These are phyloP conservation scores for Pterostichus niger DNA, from an alignment of 2,888 invertebrate genomes.

Conservation along the genomic window DNA sequence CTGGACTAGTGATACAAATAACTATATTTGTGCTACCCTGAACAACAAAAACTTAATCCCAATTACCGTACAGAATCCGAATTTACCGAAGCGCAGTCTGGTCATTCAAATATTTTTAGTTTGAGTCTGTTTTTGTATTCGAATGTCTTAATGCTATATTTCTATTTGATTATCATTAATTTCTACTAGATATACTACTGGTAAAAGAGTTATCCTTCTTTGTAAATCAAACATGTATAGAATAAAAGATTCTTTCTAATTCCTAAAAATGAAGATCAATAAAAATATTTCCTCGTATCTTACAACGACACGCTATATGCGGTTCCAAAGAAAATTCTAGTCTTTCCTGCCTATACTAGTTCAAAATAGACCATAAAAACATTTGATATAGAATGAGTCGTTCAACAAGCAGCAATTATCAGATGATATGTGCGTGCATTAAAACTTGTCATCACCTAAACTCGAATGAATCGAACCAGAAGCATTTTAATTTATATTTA, in stretches of 20 bases:
- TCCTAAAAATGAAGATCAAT: constrained; percentile 37
- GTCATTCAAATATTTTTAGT: no score
- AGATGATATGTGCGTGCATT: constrained; percentile 55
- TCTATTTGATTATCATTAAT: no score
- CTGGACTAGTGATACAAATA: no score
- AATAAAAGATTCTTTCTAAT: neutral
- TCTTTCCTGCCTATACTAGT: constrained; percentile 40
- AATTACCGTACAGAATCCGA: no score
- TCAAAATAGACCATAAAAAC: constrained; percentile 48
- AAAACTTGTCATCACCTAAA: constrained; percentile 59
- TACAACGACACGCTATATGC: constrained; percentile 5
- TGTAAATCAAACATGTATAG: constrained; percentile 12
- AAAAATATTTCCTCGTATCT: constrained; percentile 3
- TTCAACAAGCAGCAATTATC: constrained; percentile 37
- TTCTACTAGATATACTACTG: no score
- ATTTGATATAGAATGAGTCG: neutral
- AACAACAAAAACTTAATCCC: no score
- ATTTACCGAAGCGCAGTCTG: no score
- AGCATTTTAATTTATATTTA: constrained; percentile 58
- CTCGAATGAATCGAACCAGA: constrained; percentile 18
- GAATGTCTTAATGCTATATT: no score
- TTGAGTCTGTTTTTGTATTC: no score
- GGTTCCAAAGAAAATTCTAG: constrained; percentile 4
- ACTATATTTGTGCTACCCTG: no score
- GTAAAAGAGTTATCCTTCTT: neutral